Evolutionary conservation across 35 echinoderm and acorn worm species (phyloP), one percentile per base, ranked within the genome.

Genomic region (Holothuria glaberrima): DNA sequence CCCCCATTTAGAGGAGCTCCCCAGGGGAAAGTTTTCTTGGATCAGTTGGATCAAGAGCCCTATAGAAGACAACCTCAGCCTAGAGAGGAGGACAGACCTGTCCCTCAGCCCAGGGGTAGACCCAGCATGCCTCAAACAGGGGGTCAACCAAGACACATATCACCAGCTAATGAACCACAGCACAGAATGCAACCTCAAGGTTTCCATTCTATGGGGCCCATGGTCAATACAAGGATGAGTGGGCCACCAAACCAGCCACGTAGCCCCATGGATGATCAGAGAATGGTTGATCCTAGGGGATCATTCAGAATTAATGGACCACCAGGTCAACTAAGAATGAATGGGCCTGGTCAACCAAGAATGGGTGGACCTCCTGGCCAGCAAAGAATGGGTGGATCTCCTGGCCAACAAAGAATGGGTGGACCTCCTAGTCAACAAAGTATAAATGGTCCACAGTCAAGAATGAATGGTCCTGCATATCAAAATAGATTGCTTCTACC

Each of bases 21-120:
- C 20, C 74, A 90, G 27, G 52, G 31, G 12, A 62, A 78, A 67
- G 29, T 50, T 65, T 63, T 77, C 60, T 34, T 92, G 30, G 90
- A 95, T 61, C 89, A 79, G 46, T 90, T 90, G 68, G 92, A 94
- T 24, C 67, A 90, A 26, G 92, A 94, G 57, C 94, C 90, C 0
- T 89, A 88, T 58, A 65, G 86, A 22, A 46, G 90, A 10, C 80
- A 90, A 66, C 88, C 92, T 18, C 80, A 71, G 54, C 81, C 89
- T 0, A 91, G 74, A 71, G 85, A 87, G 33, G 85, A 71, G 36
- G 30, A 60, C 21, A 87, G 80, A 68, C 92, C 92, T 45, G 81
- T 90, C 22, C 90, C 84, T 26, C 86, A 92, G 22, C 94, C 91
- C 9, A 92, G 90, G 67, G 48, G 45, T 12, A 54, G 38, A 74